phyloP scores from a whole-genome alignment of 2,797 vertebrate genomes.

The Kryptopterus vitreolus region DNA sequence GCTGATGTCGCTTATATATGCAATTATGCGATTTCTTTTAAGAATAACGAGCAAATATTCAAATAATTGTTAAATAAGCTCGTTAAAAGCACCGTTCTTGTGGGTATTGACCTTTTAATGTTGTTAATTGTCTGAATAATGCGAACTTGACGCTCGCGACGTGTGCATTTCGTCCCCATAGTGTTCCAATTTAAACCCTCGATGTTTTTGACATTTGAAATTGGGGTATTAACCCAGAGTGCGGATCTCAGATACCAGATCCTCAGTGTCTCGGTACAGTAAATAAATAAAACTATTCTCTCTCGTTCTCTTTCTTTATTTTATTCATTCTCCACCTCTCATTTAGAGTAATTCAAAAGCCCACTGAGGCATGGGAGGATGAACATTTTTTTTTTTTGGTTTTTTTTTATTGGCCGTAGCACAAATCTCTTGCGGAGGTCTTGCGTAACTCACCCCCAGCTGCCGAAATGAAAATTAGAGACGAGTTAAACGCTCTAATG shows the following conservation, averaged over 20 bases:
- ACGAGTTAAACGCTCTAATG: conserved; percentile 64
- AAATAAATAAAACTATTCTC: conserved; percentile 43
- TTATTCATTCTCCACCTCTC: conserved; percentile 51
- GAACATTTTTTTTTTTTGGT: conserved; percentile 34
- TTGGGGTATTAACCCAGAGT: conserved; percentile 54
- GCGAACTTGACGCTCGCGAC: conserved; percentile 39
- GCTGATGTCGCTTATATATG: conserved; percentile 46
- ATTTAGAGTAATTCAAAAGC: conserved; percentile 49
- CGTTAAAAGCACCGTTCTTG: conserved; percentile 51
- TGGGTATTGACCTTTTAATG: conserved; percentile 56
- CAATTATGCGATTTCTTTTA: conserved; percentile 37
- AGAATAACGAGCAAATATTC: conserved; percentile 36
- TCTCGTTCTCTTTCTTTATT: not conserved
- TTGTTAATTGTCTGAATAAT: conserved; percentile 55
- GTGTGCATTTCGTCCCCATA: conserved; percentile 54
- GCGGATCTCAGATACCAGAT: conserved; percentile 47
- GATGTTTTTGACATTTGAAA: conserved; percentile 59
- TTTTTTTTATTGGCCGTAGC: too few species aligned
- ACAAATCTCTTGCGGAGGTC: conserved; percentile 41
- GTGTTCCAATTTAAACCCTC: conserved; percentile 65
- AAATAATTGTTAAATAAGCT: too few species aligned
- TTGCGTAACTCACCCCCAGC: conserved; percentile 47
- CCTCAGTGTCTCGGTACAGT: conserved; percentile 27
- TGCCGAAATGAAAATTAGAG: conserved; percentile 51
- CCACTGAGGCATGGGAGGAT: conserved; percentile 17